A percentile compares a stretch with the other conserved stretches of the same genome.
These are phyloP conservation scores for Hyphantria cunea DNA, from an alignment of 1,140 invertebrate genomes.

Conservation along the genomic window DNA sequence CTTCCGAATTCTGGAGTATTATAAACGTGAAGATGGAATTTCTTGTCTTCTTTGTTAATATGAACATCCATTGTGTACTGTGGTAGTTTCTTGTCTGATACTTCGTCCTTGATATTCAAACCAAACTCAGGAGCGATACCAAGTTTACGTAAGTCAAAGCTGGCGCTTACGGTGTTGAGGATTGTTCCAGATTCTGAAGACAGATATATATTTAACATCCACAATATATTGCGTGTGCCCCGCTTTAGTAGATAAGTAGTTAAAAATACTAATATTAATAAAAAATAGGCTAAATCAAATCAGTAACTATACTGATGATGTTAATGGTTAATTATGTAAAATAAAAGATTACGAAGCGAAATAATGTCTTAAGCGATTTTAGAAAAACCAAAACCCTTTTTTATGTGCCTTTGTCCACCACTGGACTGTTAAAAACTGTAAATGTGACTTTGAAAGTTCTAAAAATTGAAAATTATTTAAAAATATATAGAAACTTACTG, in stretches of 20 bases:
- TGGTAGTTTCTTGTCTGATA: slow-evolving; percentile 81
- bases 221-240: too few species aligned
- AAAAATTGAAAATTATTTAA: neutral
- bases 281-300: too few species aligned
- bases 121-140: slow-evolving; percentile 88
- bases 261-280: too few species aligned
- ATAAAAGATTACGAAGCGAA: too few species aligned
- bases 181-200: slow-evolving; percentile 56
- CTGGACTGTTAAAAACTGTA: too few species aligned
- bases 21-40: slow-evolving; percentile 86
- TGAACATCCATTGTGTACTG: slow-evolving; percentile 87
- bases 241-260: neutral
- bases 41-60: slow-evolving; percentile 85
- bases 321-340: too few species aligned
- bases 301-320: too few species aligned
- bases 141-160: slow-evolving; percentile 86
- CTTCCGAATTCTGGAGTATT: slow-evolving; percentile 81
- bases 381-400: too few species aligned
- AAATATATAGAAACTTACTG: slow-evolving; percentile 65
- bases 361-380: too few species aligned
- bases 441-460: too few species aligned
- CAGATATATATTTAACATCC: neutral
- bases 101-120: slow-evolving; percentile 83
- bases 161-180: slow-evolving; percentile 58
- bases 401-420: too few species aligned